Conservation (phyloP, 1,140 invertebrate species). For the Caenorhabditis tropicalis region DNA sequence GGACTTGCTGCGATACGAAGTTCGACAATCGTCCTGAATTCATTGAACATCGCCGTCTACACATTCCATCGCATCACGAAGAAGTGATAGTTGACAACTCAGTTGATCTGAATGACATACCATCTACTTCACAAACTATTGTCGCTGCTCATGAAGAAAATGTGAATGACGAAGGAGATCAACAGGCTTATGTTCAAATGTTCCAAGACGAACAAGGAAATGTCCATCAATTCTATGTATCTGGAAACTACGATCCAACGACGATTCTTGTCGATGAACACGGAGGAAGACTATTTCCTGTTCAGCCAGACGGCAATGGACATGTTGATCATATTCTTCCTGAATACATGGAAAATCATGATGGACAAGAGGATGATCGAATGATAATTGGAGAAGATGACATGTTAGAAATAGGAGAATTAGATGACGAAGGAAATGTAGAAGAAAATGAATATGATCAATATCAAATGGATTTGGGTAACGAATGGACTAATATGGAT, state of each 20-base stretch:
- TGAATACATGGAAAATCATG: neutral
- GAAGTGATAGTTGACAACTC: constrained; percentile 25
- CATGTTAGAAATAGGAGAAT: constrained; percentile 1
- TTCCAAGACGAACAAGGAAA: neutral
- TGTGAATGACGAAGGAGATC: neutral
- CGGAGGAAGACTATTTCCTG: neutral
- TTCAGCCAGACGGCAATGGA: neutral
- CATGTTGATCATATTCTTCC: neutral
- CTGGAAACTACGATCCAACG: neutral
- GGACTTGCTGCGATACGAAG: constrained; percentile 46
- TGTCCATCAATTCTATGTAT: neutral
- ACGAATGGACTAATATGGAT: constrained; percentile 1
- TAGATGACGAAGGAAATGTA: neutral
- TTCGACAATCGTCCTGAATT: constrained; percentile 47
- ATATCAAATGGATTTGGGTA: constrained; percentile 17
- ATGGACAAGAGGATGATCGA: neutral
- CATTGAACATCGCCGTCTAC: constrained; percentile 28
- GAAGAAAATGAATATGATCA: neutral
- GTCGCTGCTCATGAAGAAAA: neutral
- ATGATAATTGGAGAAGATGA: neutral
- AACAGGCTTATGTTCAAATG: neutral
- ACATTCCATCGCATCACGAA: constrained; percentile 18
- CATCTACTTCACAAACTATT: constrained; percentile 8
- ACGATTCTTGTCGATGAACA: neutral
- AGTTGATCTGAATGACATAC: neutral